Evolutionary conservation across 2,113 vertebrate genomes (phyloP), one percentile per base, ranked within the genome.

Genomic region (Aphyosemion australe): DNA sequence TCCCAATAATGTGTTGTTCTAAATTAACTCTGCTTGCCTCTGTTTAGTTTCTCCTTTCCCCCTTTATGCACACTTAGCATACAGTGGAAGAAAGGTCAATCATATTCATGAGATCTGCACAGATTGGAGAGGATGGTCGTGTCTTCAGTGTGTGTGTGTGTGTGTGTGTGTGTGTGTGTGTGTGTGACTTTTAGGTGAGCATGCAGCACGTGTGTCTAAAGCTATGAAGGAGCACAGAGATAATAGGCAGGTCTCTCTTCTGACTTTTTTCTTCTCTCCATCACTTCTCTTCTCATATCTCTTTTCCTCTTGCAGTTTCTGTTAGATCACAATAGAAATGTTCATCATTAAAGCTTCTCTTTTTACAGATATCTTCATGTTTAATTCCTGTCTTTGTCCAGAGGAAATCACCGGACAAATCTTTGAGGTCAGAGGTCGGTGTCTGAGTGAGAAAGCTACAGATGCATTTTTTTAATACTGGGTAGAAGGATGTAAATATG

Each of bases 41-140:
- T 93, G 92, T 94, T 94, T 89, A 88, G 85, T 81, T 87, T 87
- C 82, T 83, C 76, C 82, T 80, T 65, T 85, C 70, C 73, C 86
- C 41, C 76, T 86, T 89, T 82, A 80, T 83, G 83, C 83, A 50
- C 79, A 85, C 90, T 83, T 79, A 87, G 88, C 90, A 89, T 94
- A 95, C 93, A 93, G 93, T 92, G 92, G 81, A 82, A 95, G 95
- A 97, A 98, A 98, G 95, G 96, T 97, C 96, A 97, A 97, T 96
- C 93, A 92, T 94, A 96, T 98, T 96, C 96, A 97, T 96, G 95
- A 95, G 92, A 83, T 94, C 92, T 85, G 93, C 90, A 93, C 91
- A 94, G 92, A 95, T 95, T 93, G 94, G 92, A 90, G 90, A 91
- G 90, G 89, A 93, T 90, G 72, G 61, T 45, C 47, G 63, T 70